A percentile compares a stretch with the other conserved stretches of the same genome.
Evolutionary conservation across 1,140 invertebrate genomes (phyloP).

Genomic region (Laupala kohalensis): DNA sequence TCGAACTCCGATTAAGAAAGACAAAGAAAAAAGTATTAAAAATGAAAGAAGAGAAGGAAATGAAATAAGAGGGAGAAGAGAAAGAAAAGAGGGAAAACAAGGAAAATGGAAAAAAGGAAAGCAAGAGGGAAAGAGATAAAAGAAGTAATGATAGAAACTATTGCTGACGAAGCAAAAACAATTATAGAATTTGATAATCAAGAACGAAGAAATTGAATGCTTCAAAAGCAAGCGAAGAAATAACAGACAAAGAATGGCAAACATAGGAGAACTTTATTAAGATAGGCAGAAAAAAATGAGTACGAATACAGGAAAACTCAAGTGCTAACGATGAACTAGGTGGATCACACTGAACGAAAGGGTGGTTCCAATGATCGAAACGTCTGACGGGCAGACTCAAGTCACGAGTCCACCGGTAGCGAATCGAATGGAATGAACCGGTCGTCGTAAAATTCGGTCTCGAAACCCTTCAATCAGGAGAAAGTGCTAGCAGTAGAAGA

Average conservation of each 20-base stretch:
- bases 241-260: not conserved
- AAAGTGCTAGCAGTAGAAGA: too few relatives aligned
- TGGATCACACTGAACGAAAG: not conserved
- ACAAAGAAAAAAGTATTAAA: too few relatives aligned
- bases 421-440: too few relatives aligned
- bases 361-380: too few relatives aligned
- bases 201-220: not conserved
- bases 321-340: too few relatives aligned
- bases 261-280: not conserved
- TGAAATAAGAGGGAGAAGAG: too few relatives aligned
- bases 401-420: not conserved
- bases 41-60: too few relatives aligned
- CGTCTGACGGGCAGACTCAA: not conserved
- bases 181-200: not conserved
- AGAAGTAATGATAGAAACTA: not conserved
- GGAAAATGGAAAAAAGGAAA: too few relatives aligned
- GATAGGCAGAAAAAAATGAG: too few relatives aligned
- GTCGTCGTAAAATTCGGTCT: not conserved
- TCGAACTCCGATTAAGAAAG: too few relatives aligned
- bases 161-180: not conserved
- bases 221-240: not conserved
- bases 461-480: not conserved
- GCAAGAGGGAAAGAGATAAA: not conserved
- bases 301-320: too few relatives aligned
- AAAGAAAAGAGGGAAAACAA: too few relatives aligned